Conservation (phyloP, 2,888 invertebrate genomes). For the Zygaena filipendulae region DNA sequence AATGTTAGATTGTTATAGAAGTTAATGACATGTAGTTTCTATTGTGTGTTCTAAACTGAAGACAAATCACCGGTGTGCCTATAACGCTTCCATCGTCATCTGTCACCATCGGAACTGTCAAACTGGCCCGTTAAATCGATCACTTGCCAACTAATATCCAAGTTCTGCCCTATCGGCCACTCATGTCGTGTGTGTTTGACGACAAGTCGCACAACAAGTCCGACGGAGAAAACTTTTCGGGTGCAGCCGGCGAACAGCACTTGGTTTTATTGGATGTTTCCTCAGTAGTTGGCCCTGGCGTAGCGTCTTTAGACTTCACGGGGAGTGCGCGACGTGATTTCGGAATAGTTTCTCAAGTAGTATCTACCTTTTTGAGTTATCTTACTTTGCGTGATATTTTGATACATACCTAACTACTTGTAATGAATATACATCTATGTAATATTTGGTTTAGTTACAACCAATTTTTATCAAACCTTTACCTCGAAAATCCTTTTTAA, state of each 20-base stretch:
- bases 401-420: no score
- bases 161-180: conserved; percentile 30
- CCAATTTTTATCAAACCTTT: conserved; percentile 7
- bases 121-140: conserved; percentile 59
- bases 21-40: no score
- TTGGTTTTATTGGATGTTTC: conserved; percentile 58
- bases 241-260: conserved; percentile 36
- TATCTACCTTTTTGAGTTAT: conserved; percentile 35
- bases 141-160: conserved; percentile 64
- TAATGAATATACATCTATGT: no score
- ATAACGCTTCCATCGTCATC: conserved; percentile 56
- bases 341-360: no score
- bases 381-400: no score
- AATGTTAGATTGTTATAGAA: no score
- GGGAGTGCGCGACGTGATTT: conserved; percentile 33
- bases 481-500: no score
- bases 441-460: conserved; percentile 1
- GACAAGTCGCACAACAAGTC: conserved; percentile 24
- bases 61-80: conserved; percentile 58
- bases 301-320: conserved; percentile 35
- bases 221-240: conserved; percentile 39
- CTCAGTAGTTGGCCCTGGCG: conserved; percentile 40
- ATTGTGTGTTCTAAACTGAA: no score
- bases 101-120: conserved; percentile 63
- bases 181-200: conserved; percentile 16